A percentile compares a stretch with the other conserved stretches of the same genome.
phyloP scores from a whole-genome alignment of 2,113 vertebrate genomes.

The Aspiorhynchus laticeps region DNA sequence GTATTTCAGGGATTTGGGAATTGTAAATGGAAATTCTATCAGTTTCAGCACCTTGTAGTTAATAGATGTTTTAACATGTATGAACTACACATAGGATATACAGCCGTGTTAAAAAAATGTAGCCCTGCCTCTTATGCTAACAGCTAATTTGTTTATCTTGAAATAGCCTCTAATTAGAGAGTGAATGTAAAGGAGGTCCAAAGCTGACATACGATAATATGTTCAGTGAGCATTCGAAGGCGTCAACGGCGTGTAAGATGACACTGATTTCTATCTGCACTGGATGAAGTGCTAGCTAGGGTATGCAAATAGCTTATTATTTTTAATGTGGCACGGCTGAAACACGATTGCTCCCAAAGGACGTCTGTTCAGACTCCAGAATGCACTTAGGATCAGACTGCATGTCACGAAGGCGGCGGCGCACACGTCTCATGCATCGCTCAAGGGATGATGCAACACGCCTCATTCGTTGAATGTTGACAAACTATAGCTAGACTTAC shows the following conservation, averaged over 20 bases:
- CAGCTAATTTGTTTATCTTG: background rate
- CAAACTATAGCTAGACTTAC: conserved; percentile 17
- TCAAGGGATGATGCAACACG: background rate
- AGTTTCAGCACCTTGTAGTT: background rate
- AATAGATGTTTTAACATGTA: background rate
- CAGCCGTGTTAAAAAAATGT: background rate
- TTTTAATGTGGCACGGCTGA: conserved; percentile 1
- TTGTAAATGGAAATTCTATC: background rate
- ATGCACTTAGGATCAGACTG: conserved; percentile 27
- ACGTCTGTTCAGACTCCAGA: conserved; percentile 16
- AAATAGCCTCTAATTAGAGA: background rate
- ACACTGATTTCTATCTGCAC: conserved; percentile 5
- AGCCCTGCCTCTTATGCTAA: background rate
- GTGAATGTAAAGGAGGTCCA: background rate
- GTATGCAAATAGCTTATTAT: conserved; percentile 41
- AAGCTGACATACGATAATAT: background rate
- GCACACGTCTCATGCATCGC: background rate
- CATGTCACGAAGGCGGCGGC: background rate
- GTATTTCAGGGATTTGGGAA: background rate
- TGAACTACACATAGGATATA: background rate
- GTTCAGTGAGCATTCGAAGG: background rate
- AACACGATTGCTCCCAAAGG: conserved; percentile 23
- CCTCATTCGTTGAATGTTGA: conserved; percentile 11
- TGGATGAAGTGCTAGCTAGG: conserved; percentile 17
- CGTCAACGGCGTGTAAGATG: background rate